Evolutionary conservation across 2,797 vertebrate genomes (phyloP).

Genomic region (Phoxinus dragarum): DNA sequence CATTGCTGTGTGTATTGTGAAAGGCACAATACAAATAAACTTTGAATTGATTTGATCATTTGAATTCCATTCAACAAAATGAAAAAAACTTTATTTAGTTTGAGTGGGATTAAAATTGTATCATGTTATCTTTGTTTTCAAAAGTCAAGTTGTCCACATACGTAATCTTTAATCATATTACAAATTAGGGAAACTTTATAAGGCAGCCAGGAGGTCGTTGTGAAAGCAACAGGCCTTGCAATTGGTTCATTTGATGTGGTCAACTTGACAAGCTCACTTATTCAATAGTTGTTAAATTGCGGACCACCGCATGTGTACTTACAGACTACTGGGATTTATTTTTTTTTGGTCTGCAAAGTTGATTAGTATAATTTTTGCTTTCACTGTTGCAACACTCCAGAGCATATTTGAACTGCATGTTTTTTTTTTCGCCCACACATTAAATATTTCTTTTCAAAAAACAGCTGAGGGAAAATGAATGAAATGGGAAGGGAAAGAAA

Average conservation of each 20-base stretch:
- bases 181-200: not conserved
- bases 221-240: slow-evolving; percentile 15
- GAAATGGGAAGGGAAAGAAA: slow-evolving; percentile 39
- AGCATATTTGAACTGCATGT: slow-evolving; percentile 2
- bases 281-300: not conserved
- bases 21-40: too few species aligned
- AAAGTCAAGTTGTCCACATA: not conserved
- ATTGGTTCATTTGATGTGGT: slow-evolving; percentile 1
- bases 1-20: not conserved
- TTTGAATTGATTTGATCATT: not conserved
- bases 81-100: not conserved
- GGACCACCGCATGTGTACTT: not conserved
- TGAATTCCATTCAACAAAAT: not conserved
- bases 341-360: slow-evolving; percentile 7
- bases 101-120: not conserved
- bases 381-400: slow-evolving; percentile 14
- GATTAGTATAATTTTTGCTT: slow-evolving; percentile 39
- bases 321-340: slow-evolving; percentile 9
- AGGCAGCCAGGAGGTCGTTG: not conserved
- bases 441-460: slow-evolving; percentile 36
- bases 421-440: not conserved
- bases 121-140: not conserved
- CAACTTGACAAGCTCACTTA: slow-evolving; percentile 30
- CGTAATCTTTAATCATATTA: not conserved
- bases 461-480: slow-evolving; percentile 29